phyloP scores from a whole-genome alignment of 2,113 vertebrate genomes.

The Tiliqua scincoides region DNA sequence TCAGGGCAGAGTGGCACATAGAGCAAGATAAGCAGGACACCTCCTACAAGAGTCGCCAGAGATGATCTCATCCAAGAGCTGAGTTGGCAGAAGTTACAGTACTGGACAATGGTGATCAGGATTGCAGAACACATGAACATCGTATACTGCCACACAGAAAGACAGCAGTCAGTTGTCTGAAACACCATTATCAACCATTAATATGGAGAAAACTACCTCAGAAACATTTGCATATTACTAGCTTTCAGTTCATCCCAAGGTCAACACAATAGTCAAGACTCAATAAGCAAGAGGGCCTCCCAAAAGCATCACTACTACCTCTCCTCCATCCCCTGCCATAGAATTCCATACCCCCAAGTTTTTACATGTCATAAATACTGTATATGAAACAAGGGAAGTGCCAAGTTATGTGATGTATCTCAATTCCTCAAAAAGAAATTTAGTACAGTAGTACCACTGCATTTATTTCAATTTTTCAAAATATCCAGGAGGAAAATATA shows the following conservation, averaged over 20 bases:
- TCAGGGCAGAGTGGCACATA: conserved; percentile 81
- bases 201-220: fast-evolving
- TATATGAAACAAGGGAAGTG: too few relatives aligned
- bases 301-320: not conserved
- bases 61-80: conserved; percentile 98
- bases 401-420: too few relatives aligned
- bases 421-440: too few relatives aligned
- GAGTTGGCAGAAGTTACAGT: conserved; percentile 98
- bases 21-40: conserved; percentile 85
- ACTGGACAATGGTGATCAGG: conserved; percentile 93
- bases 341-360: too few relatives aligned
- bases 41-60: conserved; percentile 87
- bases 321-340: too few relatives aligned
- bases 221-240: not conserved
- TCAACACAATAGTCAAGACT: too few relatives aligned
- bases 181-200: fast-evolving
- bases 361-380: too few relatives aligned
- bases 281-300: conserved; percentile 20
- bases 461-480: too few relatives aligned
- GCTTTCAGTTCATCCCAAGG: not conserved
- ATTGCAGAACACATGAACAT: conserved; percentile 91
- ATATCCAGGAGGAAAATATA: too few relatives aligned
- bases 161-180: conserved; percentile 3
- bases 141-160: conserved; percentile 81
- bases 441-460: too few relatives aligned